phyloP scores from a whole-genome alignment of 2,113 vertebrate genomes.

The Erythrocebus patas region DNA sequence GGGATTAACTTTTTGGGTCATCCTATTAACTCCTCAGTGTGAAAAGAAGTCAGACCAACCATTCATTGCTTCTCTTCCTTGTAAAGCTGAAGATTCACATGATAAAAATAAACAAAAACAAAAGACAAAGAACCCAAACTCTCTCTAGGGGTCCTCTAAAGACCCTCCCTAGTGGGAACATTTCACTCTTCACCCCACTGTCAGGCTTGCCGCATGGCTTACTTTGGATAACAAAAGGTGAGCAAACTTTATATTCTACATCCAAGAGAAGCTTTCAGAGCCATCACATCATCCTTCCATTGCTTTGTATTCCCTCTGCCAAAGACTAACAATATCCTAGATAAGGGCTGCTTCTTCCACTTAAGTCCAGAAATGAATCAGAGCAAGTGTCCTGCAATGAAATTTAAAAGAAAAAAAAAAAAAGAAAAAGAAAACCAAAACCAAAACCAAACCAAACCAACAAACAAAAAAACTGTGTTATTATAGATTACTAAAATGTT shows the following conservation, averaged over 20 bases:
- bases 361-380: neutral
- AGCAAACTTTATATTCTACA: neutral
- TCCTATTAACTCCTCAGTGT: neutral
- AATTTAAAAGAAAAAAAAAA: neutral
- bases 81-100: neutral
- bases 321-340: neutral
- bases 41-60: neutral
- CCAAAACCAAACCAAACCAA: too few relatives aligned
- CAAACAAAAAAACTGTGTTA: neutral
- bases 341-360: neutral
- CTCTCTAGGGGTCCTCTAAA: neutral
- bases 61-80: neutral
- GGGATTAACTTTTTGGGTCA: neutral
- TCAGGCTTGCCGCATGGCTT: neutral
- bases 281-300: rapidly evolving
- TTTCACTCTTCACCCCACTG: neutral
- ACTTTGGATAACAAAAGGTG: neutral
- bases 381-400: neutral
- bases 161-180: neutral
- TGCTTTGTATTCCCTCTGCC: neutral
- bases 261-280: neutral
- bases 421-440: neutral
- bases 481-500: neutral
- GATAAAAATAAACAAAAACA: neutral
- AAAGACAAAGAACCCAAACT: neutral